Base-by-base conservation (phyloP, 2,888 invertebrate species). In the Conistra vaccinii region DNA sequence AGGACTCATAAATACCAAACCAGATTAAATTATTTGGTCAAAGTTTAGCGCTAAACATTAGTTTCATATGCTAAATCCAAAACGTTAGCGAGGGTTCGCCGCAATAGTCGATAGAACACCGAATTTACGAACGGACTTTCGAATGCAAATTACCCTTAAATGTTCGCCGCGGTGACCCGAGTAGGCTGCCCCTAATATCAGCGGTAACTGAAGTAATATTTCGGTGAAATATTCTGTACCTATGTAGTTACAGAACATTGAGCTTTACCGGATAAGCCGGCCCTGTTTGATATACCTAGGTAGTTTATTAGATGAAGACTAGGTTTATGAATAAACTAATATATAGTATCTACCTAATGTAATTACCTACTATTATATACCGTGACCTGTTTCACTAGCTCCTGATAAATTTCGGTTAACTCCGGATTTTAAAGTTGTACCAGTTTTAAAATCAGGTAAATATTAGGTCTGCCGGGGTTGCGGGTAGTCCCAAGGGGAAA, bases 71-170 rank as follows among this genome's bases (percentile, higher is more conserved):
- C 69, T 68, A 63, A 84, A 85, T 78, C 69, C 29, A n/a, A 70
- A 76, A 42, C 42, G 55, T 76, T 72, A 58, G 57, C 53, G 57
- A 9, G 51, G 83, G 76, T 83, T 60, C 35, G n/a, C 82, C 82
- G 60, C 76, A 84, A 73, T 77, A 81, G 70, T 73, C 81, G 70
- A 85, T 82, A 81, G 77, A 72, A 57, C 60, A 71, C 51, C 39
- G 26, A 78, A 84, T 78, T 76, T 85, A 81, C 69, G 72, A 35
- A 69, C 60, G 61, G 84, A 81, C 76, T 85, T 81, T 76, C 57
- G 84, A 74, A 78, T 81, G 76, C 71, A 81, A 85, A 85, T 84
- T 85, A 74, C 61, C 65, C 81, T 57, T 73, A 76, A 85, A 57
- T 45, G 58, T 45, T 73, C 14, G 63, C 58, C 26, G 63, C 29